Base-by-base conservation (phyloP, 2,113 vertebrate genomes). In the Campylorhamphus procurvoides region DNA sequence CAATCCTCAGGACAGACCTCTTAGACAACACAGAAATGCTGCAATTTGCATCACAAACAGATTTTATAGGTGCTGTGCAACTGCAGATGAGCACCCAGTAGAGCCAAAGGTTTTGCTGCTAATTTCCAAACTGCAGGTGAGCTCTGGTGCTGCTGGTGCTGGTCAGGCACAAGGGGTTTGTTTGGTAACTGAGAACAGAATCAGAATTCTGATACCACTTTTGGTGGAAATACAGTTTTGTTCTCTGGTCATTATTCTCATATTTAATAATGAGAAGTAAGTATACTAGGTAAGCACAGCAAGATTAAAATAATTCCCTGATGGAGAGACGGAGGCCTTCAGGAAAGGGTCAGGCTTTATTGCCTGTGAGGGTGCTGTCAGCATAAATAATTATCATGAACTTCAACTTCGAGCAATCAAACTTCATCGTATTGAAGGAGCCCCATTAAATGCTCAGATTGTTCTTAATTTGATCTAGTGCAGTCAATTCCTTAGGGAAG, bases 401-500 rank as follows among this genome's bases (percentile, higher is more conserved):
- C 97, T 97, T 96, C 90, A 97, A 92, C 93, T 92, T 86, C 78
- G 78, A 93, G 90, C 83, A 94, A 82, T 92, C 94, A 91, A 97
- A 97, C 91, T 86, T 94, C 93, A 88, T 95, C 27, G 5, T 84
- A 95, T 92, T 85, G 91, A 92, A 97, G 74, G 77, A 90, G 63
- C 55, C 72, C 93, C 83, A 93, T 97, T 97, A 97, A 97, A 94
- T 95, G 80, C 90, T 92, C 90, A 93, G 95, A 89, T 96, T 96
- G 93, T 93, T 95, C 95, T 98, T 97, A 95, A 98, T 97, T 98
- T 97, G 96, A 97, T 97, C 90, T 89, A 94, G 89, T 91, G 84
- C 89, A 77, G 77, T 74, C 85, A 47, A 69, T 90, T 81, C 95
- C 90, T 96, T 50, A 52, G 95, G 96, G 97, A 94, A 92, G 78